Evolutionary conservation across 2,113 vertebrate species (phyloP).

Genomic region (Sphaerodactylus townsendi): DNA sequence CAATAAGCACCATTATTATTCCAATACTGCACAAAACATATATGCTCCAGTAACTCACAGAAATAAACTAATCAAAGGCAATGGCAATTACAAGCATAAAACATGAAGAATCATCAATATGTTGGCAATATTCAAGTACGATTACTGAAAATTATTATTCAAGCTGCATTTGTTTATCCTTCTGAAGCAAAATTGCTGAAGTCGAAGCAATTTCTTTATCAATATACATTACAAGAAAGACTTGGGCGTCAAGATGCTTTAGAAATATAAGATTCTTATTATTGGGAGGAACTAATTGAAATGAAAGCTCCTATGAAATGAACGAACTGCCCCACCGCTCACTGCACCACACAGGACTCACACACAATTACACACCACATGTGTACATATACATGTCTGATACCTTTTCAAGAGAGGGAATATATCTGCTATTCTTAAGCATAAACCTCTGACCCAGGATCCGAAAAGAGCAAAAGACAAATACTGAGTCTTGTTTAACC

Average conservation of each 20-base stretch:
- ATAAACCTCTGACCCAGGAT: neutral
- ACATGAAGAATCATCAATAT: neutral
- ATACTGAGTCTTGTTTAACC: slow-evolving; percentile 6
- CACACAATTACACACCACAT: neutral
- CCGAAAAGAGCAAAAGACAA: neutral
- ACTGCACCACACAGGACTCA: neutral
- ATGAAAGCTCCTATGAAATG: slow-evolving; percentile 30
- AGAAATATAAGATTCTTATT: neutral
- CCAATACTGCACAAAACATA: neutral
- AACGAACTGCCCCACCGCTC: neutral
- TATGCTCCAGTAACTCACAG: neutral
- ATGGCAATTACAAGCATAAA: slow-evolving; percentile 1
- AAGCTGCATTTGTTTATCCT: neutral
- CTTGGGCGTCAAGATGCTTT: neutral
- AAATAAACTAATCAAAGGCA: neutral
- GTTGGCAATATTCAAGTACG: neutral
- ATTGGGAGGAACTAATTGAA: neutral
- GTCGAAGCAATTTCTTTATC: neutral
- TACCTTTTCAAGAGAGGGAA: neutral
- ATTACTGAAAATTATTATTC: neutral
- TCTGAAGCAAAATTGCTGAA: neutral
- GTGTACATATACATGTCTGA: neutral
- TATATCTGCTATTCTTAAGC: slow-evolving; percentile 7
- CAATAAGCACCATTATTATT: neutral
- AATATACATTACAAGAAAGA: slow-evolving; percentile 4